These are phyloP conservation scores for Cinclus mexicanus DNA, from an alignment of 2,113 vertebrate species.

Conservation along the genomic window DNA sequence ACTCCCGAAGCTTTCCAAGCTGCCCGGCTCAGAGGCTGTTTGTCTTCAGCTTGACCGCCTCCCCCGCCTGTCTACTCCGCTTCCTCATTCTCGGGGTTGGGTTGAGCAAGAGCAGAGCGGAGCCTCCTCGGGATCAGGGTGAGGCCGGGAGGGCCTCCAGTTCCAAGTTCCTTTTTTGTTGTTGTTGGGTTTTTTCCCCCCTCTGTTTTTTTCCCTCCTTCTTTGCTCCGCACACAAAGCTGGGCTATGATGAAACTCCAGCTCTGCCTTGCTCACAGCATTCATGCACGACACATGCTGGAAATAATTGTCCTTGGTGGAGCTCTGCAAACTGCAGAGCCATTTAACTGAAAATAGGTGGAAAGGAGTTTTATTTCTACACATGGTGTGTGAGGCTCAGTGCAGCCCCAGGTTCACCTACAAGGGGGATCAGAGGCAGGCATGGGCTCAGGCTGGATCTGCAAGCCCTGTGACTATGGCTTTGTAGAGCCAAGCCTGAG, in stretches of 20 bases:
- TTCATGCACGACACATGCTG: conserved; percentile 56
- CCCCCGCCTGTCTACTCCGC: conserved; percentile 58
- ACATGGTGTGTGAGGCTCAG: background rate
- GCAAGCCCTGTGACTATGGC: background rate
- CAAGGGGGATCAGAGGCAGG: background rate
- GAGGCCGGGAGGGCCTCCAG: conserved; percentile 35
- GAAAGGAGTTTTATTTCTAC: conserved; percentile 13
- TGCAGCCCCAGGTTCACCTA: background rate
- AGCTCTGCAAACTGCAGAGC: conserved; percentile 33
- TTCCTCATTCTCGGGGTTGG: conserved; percentile 65
- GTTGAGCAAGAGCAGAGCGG: conserved; percentile 66
- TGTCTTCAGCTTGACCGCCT: conserved; percentile 56
- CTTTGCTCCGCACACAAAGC: background rate
- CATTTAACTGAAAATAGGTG: background rate
- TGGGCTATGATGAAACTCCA: conserved; percentile 46
- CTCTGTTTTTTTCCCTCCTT: background rate
- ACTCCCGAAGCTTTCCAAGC: background rate
- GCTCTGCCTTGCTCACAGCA: conserved; percentile 25
- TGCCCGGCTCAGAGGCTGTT: background rate
- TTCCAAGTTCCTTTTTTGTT: conserved; percentile 49
- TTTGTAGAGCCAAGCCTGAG: background rate
- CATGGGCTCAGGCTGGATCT: background rate
- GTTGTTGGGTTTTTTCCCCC: background rate
- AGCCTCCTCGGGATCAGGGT: conserved; percentile 48
- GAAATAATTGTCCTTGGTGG: conserved; percentile 65